Conservation (phyloP, 1,140 invertebrate species). For the Drosophila arawakana region DNA sequence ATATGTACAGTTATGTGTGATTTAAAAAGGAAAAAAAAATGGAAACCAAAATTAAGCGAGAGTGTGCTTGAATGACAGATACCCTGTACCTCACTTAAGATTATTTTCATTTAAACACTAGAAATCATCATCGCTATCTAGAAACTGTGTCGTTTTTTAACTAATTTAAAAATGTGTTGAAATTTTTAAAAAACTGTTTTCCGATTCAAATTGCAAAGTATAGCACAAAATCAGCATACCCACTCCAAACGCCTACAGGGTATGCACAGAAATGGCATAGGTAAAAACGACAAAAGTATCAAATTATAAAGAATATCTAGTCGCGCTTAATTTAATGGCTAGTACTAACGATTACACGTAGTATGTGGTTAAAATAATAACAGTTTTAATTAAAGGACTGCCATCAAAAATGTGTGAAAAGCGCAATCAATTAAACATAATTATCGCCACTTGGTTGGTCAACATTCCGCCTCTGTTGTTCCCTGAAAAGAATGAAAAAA, state of each 20-base stretch:
- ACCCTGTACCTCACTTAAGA: not conserved
- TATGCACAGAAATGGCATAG: not conserved
- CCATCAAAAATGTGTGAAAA: conserved; percentile 18
- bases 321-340: conserved; percentile 5
- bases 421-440: conserved; percentile 29
- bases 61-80: not conserved
- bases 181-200: too few species aligned
- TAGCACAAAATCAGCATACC: not conserved
- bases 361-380: not conserved
- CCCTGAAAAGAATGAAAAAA: conserved; percentile 17
- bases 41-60: too few species aligned
- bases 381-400: not conserved
- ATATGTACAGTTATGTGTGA: conserved; percentile 27
- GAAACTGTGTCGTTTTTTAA: too few species aligned
- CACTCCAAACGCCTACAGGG: not conserved
- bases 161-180: too few species aligned
- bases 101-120: too few species aligned
- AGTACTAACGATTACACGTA: not conserved
- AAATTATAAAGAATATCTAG: not conserved
- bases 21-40: not conserved
- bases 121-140: too few species aligned
- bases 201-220: too few species aligned
- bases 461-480: conserved; percentile 8
- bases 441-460: conserved; percentile 20
- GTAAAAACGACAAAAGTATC: not conserved